Percentiles rank a stretch among this genome's conserved stretches.
These are phyloP conservation scores for Nomada fabriciana DNA, from an alignment of 2,888 invertebrate genomes.

Conservation along the genomic window DNA sequence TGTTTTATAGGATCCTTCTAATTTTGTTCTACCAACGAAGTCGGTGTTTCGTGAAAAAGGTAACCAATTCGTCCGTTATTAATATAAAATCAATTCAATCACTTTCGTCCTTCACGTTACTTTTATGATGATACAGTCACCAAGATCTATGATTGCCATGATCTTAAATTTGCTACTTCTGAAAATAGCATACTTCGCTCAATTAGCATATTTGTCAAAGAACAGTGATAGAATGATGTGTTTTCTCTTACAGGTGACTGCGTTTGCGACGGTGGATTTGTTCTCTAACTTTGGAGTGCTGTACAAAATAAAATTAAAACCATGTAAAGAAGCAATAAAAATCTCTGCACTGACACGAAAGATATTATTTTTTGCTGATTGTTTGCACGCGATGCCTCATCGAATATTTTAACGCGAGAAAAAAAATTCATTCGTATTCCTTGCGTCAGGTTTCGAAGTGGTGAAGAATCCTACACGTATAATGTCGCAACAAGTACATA, in stretches of 20 bases:
- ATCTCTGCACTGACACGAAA: not conserved
- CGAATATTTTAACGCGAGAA: too few species aligned
- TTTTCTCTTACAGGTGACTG: slow-evolving; percentile 23
- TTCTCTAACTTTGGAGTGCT: not conserved
- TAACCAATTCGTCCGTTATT: slow-evolving; percentile 8
- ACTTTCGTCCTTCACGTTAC: not conserved
- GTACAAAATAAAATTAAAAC: not conserved
- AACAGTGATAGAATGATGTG: not conserved
- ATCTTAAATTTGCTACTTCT: slow-evolving; percentile 68
- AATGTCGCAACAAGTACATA: too few species aligned
- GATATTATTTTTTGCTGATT: not conserved
- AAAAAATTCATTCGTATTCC: too few species aligned
- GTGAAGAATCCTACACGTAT: too few species aligned
- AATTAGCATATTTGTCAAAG: not conserved
- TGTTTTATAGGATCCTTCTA: not conserved
- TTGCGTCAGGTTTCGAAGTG: too few species aligned
- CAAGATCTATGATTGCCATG: slow-evolving; percentile 66
- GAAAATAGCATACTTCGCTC: slow-evolving; percentile 11
- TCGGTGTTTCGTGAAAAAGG: not conserved
- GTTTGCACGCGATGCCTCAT: not conserved
- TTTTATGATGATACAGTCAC: slow-evolving; percentile 52
- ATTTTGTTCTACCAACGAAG: not conserved
- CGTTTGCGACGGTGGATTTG: not conserved
- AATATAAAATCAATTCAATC: not conserved
- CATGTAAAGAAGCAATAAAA: not conserved